These are phyloP conservation scores for Charanyca ferruginea DNA, from an alignment of 2,888 invertebrate genomes.

Conservation along the genomic window DNA sequence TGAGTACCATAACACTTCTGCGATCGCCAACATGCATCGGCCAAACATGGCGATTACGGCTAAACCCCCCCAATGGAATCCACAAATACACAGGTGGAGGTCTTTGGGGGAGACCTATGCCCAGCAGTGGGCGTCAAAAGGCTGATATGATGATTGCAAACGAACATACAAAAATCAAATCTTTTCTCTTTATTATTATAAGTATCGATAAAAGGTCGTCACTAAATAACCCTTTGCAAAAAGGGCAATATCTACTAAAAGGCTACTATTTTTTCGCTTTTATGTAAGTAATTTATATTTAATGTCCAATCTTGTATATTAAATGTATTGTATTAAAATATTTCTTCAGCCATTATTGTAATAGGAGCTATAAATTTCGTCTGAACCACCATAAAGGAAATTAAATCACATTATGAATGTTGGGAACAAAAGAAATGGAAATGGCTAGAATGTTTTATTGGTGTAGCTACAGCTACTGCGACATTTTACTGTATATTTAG, in stretches of 20 bases:
- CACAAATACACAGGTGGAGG: too few relatives aligned
- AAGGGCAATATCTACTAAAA: not conserved
- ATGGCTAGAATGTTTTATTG: conserved; percentile 11
- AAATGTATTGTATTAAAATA: conserved; percentile 4
- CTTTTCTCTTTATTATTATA: too few relatives aligned
- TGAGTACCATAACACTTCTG: too few relatives aligned
- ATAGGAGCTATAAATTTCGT: conserved; percentile 33
- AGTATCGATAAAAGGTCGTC: too few relatives aligned
- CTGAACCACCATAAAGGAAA: conserved; percentile 25
- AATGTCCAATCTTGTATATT: not conserved
- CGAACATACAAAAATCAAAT: too few relatives aligned
- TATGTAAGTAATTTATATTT: not conserved
- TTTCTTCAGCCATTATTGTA: conserved; percentile 21
- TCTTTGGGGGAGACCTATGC: too few relatives aligned
- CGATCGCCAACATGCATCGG: too few relatives aligned
- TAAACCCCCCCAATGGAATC: too few relatives aligned
- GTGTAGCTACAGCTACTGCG: not conserved
- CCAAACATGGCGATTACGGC: too few relatives aligned
- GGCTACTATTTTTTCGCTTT: not conserved
- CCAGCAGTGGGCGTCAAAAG: too few relatives aligned
- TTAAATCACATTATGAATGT: conserved; percentile 39
- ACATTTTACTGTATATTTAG: conserved; percentile 10
- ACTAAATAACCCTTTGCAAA: too few relatives aligned
- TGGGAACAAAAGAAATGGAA: conserved; percentile 34
- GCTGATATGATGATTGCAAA: too few relatives aligned